Percentiles rank a stretch among this genome's conserved stretches.
These are phyloP conservation scores for Eospalax fontanierii DNA, from an alignment of 2,797 vertebrate species.

Conservation along the genomic window DNA sequence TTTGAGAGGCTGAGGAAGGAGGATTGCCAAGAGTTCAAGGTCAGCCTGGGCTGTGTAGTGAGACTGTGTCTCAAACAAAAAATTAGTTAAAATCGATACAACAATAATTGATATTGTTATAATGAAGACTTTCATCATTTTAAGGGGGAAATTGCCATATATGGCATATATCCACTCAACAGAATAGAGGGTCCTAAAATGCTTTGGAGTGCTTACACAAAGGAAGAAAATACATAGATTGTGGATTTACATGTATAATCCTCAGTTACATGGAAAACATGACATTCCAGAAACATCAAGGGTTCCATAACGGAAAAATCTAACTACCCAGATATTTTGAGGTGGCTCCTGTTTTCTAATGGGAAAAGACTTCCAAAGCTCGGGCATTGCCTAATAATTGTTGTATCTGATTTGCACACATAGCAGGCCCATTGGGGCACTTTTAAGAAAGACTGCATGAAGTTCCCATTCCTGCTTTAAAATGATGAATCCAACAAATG, in stretches of 20 bases:
- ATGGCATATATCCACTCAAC: background rate
- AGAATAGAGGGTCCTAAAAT: background rate
- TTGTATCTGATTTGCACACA: background rate
- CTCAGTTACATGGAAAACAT: constrained; percentile 13
- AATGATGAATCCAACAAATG: background rate
- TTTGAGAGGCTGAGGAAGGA: background rate
- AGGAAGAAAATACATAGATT: too few species aligned
- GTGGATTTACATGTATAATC: background rate
- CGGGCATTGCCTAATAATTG: background rate
- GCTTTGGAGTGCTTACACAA: background rate
- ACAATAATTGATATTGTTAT: background rate
- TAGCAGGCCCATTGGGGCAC: background rate
- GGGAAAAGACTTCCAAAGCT: background rate
- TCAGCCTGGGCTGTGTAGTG: background rate
- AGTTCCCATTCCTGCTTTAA: constrained; percentile 44
- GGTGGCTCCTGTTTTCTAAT: background rate
- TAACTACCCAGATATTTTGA: background rate
- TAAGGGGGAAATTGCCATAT: background rate
- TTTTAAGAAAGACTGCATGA: background rate
- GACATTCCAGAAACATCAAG: background rate
- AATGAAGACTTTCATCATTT: background rate
- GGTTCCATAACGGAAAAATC: constrained; percentile 18
- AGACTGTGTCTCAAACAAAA: background rate
- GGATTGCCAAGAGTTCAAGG: too few species aligned
- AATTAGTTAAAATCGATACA: background rate